Percentiles rank a stretch among this genome's conserved stretches.
Conservation (phyloP, 1,140 invertebrate genomes). For the Lordiphosa clarofinis region DNA sequence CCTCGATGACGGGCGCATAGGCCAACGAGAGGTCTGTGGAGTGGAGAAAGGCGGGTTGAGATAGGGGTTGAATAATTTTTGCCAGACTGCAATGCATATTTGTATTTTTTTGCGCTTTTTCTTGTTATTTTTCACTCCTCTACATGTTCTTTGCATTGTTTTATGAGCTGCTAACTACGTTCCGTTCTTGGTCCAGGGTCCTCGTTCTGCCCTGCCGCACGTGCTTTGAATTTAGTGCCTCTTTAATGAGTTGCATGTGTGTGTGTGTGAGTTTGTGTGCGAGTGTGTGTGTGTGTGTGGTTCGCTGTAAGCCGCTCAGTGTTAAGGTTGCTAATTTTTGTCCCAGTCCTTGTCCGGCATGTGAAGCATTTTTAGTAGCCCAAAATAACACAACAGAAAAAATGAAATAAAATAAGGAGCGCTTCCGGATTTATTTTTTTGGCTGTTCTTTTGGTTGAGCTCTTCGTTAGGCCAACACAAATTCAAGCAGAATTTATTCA, state of each 20-base stretch:
- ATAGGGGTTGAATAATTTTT: conserved; percentile 23
- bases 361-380: conserved; percentile 59
- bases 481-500: conserved; percentile 42
- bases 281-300: conserved; percentile 31
- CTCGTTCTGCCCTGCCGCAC: conserved; percentile 33
- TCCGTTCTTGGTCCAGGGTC: conserved; percentile 37
- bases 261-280: conserved; percentile 19
- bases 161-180: conserved; percentile 75
- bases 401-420: conserved; percentile 26
- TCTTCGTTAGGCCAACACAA: not conserved
- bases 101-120: not conserved
- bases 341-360: conserved; percentile 58
- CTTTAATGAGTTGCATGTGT: conserved; percentile 73
- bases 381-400: conserved; percentile 16
- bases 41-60: conserved; percentile 4
- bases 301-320: conserved; percentile 41
- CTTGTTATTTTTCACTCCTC: conserved; percentile 5
- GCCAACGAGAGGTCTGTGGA: conserved; percentile 66
- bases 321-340: conserved; percentile 64
- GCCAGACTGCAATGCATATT: conserved; percentile 3
- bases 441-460: conserved; percentile 2
- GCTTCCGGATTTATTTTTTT: conserved; percentile 48
- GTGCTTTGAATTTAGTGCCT: conserved; percentile 67
- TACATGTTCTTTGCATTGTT: conserved; percentile 45
- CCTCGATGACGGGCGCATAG: conserved; percentile 81